These are phyloP conservation scores for Drosophila cognata DNA, from an alignment of 2,888 invertebrate genomes.

Conservation along the genomic window DNA sequence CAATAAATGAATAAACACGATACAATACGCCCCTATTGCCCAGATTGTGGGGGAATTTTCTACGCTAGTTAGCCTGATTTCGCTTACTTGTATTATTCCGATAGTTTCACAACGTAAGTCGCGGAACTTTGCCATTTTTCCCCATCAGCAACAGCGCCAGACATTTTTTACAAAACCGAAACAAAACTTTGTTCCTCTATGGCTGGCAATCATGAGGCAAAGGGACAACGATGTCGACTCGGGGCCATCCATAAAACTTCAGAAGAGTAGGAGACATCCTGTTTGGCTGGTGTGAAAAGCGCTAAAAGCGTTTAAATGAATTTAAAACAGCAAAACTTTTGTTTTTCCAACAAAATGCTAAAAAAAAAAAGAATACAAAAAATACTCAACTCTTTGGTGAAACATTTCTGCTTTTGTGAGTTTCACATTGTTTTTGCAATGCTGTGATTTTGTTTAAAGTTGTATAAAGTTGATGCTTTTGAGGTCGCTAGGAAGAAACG, in stretches of 20 bases:
- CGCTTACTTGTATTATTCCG: conserved; percentile 32
- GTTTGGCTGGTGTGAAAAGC: conserved; percentile 68
- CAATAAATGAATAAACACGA: not conserved
- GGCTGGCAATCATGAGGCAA: conserved; percentile 8
- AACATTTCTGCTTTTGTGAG: conserved; percentile 52
- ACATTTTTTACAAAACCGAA: conserved; percentile 55
- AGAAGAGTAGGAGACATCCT: conserved; percentile 56
- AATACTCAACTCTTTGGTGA: conserved; percentile 39
- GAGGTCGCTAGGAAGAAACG: conserved; percentile 7
- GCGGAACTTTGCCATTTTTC: conserved; percentile 61
- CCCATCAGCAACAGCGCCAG: conserved; percentile 30
- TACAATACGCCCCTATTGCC: not conserved
- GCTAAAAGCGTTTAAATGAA: conserved; percentile 78
- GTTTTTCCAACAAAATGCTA: conserved; percentile 34
- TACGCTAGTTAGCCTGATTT: conserved; percentile 32
- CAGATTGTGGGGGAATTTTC: conserved; percentile 17
- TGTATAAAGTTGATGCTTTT: conserved; percentile 46
- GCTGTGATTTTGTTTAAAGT: conserved; percentile 62
- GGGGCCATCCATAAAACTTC: conserved; percentile 56
- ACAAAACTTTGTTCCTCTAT: conserved; percentile 58
- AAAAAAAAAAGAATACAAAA: conserved; percentile 18
- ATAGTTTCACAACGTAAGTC: conserved; percentile 54
- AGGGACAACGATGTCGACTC: conserved; percentile 8
- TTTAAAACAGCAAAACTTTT: conserved; percentile 74
- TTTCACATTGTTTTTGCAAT: conserved; percentile 59